These are phyloP conservation scores for Imbricaverruca yamaguchii DNA, from an alignment of 2,888 invertebrate species.

Conservation along the genomic window DNA sequence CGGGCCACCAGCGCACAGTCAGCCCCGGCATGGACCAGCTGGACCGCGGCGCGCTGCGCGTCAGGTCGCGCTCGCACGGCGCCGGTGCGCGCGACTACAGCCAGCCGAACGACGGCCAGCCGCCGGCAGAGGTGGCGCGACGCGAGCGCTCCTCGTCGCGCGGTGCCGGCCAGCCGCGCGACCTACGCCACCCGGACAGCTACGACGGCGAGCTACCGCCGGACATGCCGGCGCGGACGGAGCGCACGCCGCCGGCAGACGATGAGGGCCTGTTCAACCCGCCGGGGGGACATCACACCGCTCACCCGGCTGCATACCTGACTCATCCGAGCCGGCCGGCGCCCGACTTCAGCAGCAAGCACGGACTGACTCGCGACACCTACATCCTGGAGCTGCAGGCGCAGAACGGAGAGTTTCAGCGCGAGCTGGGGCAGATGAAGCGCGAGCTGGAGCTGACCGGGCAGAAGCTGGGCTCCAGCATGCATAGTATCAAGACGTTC, in stretches of 20 bases:
- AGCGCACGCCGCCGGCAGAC: conserved; percentile 45
- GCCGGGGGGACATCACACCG: conserved; percentile 39
- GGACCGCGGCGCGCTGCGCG: conserved; percentile 41
- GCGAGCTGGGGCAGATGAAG: conserved; percentile 82
- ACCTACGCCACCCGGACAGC: too few relatives aligned
- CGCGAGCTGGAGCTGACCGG: conserved; percentile 92
- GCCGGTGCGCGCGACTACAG: conserved; percentile 34
- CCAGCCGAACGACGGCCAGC: not conserved
- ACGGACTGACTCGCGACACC: conserved; percentile 48
- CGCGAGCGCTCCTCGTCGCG: not conserved
- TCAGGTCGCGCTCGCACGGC: conserved; percentile 58
- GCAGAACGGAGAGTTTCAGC: conserved; percentile 89
- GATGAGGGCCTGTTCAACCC: conserved; percentile 45
- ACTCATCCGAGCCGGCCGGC: conserved; percentile 52
- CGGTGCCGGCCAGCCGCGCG: too few relatives aligned
- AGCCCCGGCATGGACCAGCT: not conserved
- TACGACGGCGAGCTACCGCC: too few relatives aligned
- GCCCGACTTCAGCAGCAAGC: conserved; percentile 51
- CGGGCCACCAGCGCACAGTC: not conserved
- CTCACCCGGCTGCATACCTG: conserved; percentile 26
- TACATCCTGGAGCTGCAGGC: conserved; percentile 81
- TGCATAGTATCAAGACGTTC: conserved; percentile 99
- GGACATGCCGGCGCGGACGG: conserved; percentile 36
- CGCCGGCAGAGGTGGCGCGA: not conserved
- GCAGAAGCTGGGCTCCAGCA: conserved; percentile 94